Evolutionary conservation across 1,140 invertebrate genomes (phyloP), one percentile per base, ranked within the genome.

Genomic region (Oryctes rhinoceros): DNA sequence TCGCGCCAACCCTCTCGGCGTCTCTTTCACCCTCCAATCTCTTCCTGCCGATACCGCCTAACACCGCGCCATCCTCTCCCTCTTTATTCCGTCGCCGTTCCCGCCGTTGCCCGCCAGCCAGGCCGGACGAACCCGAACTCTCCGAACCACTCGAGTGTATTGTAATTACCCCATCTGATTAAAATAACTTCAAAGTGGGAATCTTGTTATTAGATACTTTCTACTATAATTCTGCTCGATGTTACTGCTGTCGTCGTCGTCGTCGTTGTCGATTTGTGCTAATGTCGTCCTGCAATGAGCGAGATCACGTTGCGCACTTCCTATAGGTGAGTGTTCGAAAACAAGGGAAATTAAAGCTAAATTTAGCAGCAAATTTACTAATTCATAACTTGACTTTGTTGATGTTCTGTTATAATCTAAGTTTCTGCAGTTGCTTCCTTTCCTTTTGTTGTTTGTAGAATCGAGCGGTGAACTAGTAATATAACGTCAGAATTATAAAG

Each of bases 121-220:
- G 78, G 76, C 76, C 76, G 11, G 39, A n/a, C 35, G 75, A 49
- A 47, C 47, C 75, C 75, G 75, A 49, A 76, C 39, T 47, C 65
- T 76, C 79, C 81, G 81, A 84, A 80, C 81, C 85, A 83, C 81
- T 86, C 82, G 84, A 85, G 85, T 86, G 84, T 86, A 85, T 84
- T 83, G 84, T 85, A 85, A 86, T 86, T 86, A 85, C 82, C 83
- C 82, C 83, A 84, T 83, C 85, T 85, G 84, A 86, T 86, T 86
- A 86, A 86, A 86, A 86, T 86, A 86, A 85, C 85, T 85, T 86
- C 85, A 86, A 86, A 86, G 85, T 84, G 85, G 83, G 85, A 86
- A 86, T 85, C 84, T 85, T 84, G 85, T 86, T 86, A 86, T 86
- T 86, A 82, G 85, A 71, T 71, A 71, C 65, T 71, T 71, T 71